Evolutionary conservation across 2,888 invertebrate species (phyloP), one percentile per base, ranked within the genome.

Genomic region (Lucinisca nassula): DNA sequence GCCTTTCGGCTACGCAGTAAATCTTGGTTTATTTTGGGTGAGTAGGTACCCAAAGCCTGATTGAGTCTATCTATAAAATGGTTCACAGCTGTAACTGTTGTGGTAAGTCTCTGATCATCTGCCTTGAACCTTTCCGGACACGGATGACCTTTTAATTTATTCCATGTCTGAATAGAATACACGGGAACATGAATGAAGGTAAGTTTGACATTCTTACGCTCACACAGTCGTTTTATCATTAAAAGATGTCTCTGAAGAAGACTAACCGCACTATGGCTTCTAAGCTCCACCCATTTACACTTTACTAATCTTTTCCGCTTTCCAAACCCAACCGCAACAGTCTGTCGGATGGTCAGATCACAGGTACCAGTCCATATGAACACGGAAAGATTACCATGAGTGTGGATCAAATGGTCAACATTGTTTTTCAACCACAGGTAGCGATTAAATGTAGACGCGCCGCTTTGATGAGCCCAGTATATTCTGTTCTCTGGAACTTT

Each of bases 91-190:
- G 6, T 4, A 2, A 61, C 61, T n/a, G 10, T n/a, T 6, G 3
- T 14, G 27, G 61, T 61, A 3, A 61, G 61, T 14, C 27, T 61
- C 14, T 61, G n/a, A 27, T 61, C 30, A 30, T 61, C 17, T 24
- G 17, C 10, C 6, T 24, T 61, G 61, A 27, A 61, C n/a, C n/a
- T n/a, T n/a, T n/a, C n/a, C n/a, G n/a, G n/a, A n/a, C n/a, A n/a
- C n/a, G n/a, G n/a, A n/a, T n/a, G n/a, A 10, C 51, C 76, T 77
- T 77, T 77, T 8, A n/a, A 8, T n/a, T 21, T 77, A 55, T 77
- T 77, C 76, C 76, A 77, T 4, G 12, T 17, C 14, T 55, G 24
- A 17, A 77, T 77, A 21, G 76, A 77, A n/a, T 77, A 77, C 21
- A 55, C 24, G 3, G 76, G 76, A 3, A 77, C 51, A 21, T 77